Evolutionary conservation across 2,888 invertebrate species (phyloP).

Genomic region (Caenorhabditis uteleia): DNA sequence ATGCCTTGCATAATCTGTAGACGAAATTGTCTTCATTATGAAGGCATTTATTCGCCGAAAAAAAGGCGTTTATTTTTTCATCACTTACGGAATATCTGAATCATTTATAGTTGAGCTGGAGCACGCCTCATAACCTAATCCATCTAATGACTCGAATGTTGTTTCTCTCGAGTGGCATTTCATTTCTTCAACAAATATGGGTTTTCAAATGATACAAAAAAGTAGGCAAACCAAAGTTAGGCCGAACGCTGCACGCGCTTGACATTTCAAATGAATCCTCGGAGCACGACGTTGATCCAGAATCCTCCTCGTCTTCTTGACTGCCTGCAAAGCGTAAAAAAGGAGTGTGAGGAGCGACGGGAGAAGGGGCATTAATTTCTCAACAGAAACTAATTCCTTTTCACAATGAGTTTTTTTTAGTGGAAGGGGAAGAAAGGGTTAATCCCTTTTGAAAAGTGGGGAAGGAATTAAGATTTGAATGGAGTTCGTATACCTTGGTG

Average conservation of each 20-base stretch:
- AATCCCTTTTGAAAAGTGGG: too few species aligned
- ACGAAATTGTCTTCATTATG: too few species aligned
- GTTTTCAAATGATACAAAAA: constrained; percentile 4
- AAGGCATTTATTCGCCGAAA: not conserved
- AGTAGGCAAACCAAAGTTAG: not conserved
- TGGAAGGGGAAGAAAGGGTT: too few species aligned
- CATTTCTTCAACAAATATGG: not conserved
- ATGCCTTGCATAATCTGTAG: constrained; percentile 28
- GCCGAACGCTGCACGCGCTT: constrained; percentile 29
- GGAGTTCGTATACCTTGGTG: constrained; percentile 38
- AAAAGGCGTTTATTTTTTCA: too few species aligned
- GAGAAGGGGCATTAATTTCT: not conserved
- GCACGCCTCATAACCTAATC: not conserved
- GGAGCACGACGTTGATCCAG: constrained; percentile 61
- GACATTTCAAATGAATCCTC: constrained; percentile 64
- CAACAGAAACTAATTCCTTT: not conserved
- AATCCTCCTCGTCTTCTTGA: constrained; percentile 39
- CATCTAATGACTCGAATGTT: constrained; percentile 12
- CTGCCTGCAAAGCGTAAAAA: constrained; percentile 21
- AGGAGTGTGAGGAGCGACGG: too few species aligned
- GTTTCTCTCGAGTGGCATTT: constrained; percentile 13
- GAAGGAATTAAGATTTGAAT: too few species aligned
- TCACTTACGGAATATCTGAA: constrained; percentile 7
- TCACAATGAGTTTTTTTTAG: too few species aligned
- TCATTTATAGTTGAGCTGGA: constrained; percentile 6